phyloP scores from a whole-genome alignment of 1,140 invertebrate species.

The Leptonema lineaticorne region DNA sequence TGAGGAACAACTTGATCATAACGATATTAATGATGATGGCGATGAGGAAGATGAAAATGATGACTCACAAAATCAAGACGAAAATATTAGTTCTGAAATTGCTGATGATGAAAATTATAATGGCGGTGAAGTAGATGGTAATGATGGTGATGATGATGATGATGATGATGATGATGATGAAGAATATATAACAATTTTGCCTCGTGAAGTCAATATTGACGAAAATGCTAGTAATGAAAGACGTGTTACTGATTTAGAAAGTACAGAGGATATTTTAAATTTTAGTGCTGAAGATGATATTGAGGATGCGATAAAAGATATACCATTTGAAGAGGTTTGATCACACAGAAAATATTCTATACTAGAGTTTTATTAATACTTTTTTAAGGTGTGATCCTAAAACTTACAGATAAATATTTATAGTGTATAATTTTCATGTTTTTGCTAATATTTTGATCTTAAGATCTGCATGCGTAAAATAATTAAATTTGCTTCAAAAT shows the following conservation, averaged over 20 bases:
- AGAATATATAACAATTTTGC: conserved; percentile 41
- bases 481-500: no score
- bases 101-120: conserved; percentile 43
- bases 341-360: not conserved
- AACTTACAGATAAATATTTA: not conserved
- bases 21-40: conserved; percentile 45
- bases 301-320: conserved; percentile 41
- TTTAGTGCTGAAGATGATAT: conserved; percentile 40
- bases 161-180: conserved; percentile 40
- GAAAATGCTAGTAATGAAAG: conserved; percentile 42
- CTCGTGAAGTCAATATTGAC: conserved; percentile 38
- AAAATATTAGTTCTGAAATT: conserved; percentile 45
- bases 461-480: no score
- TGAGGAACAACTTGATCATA: conserved; percentile 45
- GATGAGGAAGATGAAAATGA: conserved; percentile 44
- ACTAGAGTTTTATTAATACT: not conserved
- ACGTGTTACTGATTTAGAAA: conserved; percentile 32
- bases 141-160: conserved; percentile 40
- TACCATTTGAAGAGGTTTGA: conserved; percentile 40
- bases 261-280: conserved; percentile 22
- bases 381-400: not conserved
- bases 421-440: not conserved
- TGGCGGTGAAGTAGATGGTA: conserved; percentile 39
- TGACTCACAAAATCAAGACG: conserved; percentile 44
- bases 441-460: no score